Evolutionary conservation across 53 echinoderm and acorn worm genomes (phyloP), one percentile per base, ranked within the genome.

Genomic region (Paelopatides confundens): DNA sequence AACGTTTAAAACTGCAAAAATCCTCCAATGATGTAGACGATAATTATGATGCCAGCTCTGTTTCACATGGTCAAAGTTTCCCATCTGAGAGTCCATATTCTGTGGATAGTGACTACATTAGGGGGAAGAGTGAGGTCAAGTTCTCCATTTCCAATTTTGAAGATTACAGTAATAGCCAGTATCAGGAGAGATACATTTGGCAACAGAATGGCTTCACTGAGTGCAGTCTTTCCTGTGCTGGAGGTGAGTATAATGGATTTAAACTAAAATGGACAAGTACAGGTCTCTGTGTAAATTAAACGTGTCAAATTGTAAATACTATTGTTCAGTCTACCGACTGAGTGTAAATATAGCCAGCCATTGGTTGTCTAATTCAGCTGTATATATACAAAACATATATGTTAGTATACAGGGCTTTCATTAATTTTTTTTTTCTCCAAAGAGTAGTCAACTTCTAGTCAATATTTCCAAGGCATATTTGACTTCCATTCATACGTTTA

Each of bases 221-320:
- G 39, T 97, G 97, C 86, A 97, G 95, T 93, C 90, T 90, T 34
- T 93, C 95, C 50, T 97, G 97, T 76, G 79, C 92, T 83, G 97
- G 97, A 70, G 97, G 97, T 97, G 31, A 77, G 92, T 62, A 14
- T 9, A 9, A 18, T n/a, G n/a, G n/a, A n/a, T n/a, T n/a, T n/a
- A n/a, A n/a, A n/a, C n/a, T n/a, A n/a, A n/a, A n/a, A n/a, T n/a
- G n/a, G n/a, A n/a, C n/a, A n/a, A n/a, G n/a, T n/a, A n/a, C n/a
- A n/a, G n/a, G n/a, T n/a, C n/a, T n/a, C n/a, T n/a, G n/a, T n/a
- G n/a, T n/a, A 53, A 53, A 27, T 64, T 6, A 27, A 64, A 26
- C 8, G 9, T 64, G 64, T 64, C 0, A 64, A 27, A 40, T 40
- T n/a, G n/a, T n/a, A n/a, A n/a, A n/a, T n/a, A n/a, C n/a, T n/a